Base-by-base conservation (phyloP, 1,140 invertebrate species). In the Anadara kagoshimensis region DNA sequence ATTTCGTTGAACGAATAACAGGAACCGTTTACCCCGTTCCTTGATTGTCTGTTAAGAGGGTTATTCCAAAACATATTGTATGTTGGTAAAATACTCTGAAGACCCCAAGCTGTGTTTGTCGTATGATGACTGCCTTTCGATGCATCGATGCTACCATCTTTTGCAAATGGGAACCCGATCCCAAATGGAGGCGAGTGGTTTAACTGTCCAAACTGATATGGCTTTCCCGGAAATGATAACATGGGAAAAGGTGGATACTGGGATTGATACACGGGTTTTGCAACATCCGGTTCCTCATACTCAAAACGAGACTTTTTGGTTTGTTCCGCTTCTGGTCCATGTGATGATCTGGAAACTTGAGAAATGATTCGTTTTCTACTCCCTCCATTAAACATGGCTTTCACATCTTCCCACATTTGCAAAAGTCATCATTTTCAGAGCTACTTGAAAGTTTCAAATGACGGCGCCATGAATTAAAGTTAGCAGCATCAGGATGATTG, bases 341-440 rank as follows among this genome's bases (percentile, higher is more conserved):
- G 26, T 41, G 66, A 58, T 14, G 47, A 29, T 44, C 64, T 16
- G 14, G 41, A 49, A 12, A 64, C 45, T 16, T 61, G 14, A 18
- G 71, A 64, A 14, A 96, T 88, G 71, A 97, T 90, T 49, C 97
- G 90, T 85, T 98, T 98, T 22, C 97, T 92, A 0, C 96, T 98
- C 0, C 97, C 97, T 2, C 97, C 97, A 88, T 99, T 99, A 88
- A 98, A 99, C 96, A 99, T 98, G 0, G 97, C 97, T 80, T 98
- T 98, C 0, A 98, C 96, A 88, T 98, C 97, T 89, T 98, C 96
- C 91, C 91, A 92, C 0, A 89, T 86, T 79, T 90, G 89, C 14
- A 83, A 72, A 20, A 91, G 59, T 8, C 77, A 26, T 89, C 87
- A 11, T 64, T 54, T 26, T 78, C 72, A 41, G 73, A 75, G 20